Evolutionary conservation across 2,113 vertebrate genomes (phyloP).

Genomic region (Syngnathoides biaculeatus): DNA sequence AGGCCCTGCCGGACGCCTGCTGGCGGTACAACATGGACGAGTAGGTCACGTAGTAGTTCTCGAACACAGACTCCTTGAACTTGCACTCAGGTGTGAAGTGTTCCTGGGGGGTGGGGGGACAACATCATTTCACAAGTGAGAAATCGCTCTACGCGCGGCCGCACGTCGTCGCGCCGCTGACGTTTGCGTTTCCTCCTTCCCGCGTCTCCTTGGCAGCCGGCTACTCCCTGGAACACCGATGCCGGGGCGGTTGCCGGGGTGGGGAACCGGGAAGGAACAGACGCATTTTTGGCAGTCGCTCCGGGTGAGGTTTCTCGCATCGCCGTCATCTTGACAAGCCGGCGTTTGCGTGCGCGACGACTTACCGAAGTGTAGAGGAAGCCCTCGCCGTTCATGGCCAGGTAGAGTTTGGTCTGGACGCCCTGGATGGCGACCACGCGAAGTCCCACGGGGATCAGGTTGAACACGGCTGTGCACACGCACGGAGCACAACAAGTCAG

Average conservation of each 20-base stretch:
- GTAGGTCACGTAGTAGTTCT: conserved; percentile 99
- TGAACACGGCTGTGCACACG: conserved; percentile 85
- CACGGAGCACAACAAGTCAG: background rate
- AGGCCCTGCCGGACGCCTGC: conserved; percentile 92
- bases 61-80: conserved; percentile 99
- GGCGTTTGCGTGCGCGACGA: conserved; percentile 38
- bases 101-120: conserved; percentile 74
- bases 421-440: conserved; percentile 99
- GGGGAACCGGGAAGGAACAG: conserved; percentile 12
- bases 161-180: too few relatives aligned
- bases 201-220: conserved; percentile 61
- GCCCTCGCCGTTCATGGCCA: conserved; percentile 99
- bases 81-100: conserved; percentile 98
- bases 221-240: conserved; percentile 70
- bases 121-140: background rate
- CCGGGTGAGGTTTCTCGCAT: too few relatives aligned
- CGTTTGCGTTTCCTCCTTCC: conserved; percentile 69
- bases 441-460: conserved; percentile 97
- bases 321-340: background rate
- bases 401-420: conserved; percentile 95
- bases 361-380: conserved; percentile 97
- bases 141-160: too few relatives aligned
- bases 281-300: background rate
- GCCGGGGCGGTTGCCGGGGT: conserved; percentile 42
- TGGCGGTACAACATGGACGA: conserved; percentile 98